Evolutionary conservation across 2,113 vertebrate genomes (phyloP), one percentile per base, ranked within the genome.

Genomic region (Nyctibius bracteatus): DNA sequence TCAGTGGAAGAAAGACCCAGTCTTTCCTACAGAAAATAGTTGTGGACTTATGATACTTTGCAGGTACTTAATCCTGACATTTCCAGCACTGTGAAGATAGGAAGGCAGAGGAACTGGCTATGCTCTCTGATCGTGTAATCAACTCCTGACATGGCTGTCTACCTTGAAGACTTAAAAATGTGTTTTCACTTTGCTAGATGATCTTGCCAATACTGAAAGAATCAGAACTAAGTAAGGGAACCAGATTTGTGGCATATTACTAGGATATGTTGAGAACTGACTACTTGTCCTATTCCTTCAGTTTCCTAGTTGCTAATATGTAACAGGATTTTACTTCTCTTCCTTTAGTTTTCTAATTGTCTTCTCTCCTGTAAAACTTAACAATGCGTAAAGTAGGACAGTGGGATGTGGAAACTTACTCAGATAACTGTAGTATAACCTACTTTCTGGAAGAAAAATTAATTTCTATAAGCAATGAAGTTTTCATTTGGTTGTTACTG

Each of bases 71-170:
- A 95, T 94, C 31, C 52, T 96, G 65, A 88, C 43, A 12, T 46
- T 77, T 98, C 98, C 98, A 96, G 98, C 96, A 16, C 98, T 94
- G 46, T 98, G 98, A 83, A 41, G 98, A 98, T 78, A 99, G 97
- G 96, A 99, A 99, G 74, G 97, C 96, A 2, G 98, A 91, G 11
- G 98, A 97, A 67, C 93, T 98, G n/a, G 95, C 86, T 15, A 87
- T 96, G 81, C 90, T 90, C 17, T 98, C 98, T 28, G 97, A 62
- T 4, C 30, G 84, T 23, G 86, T n/a, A 6, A 73, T 68, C 21
- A 67, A 44, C n/a, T 63, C 68, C 63, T 47, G 87, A 35, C 65
- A 31, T 9, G 18, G 33, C 33, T 98, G 94, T 23, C 49, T 30
- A 62, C 95, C 25, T 12, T 96, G 96, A 17, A 97, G 97, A 49